Base-by-base conservation (phyloP, 2,888 invertebrate species). In the Lacanobia oleracea region DNA sequence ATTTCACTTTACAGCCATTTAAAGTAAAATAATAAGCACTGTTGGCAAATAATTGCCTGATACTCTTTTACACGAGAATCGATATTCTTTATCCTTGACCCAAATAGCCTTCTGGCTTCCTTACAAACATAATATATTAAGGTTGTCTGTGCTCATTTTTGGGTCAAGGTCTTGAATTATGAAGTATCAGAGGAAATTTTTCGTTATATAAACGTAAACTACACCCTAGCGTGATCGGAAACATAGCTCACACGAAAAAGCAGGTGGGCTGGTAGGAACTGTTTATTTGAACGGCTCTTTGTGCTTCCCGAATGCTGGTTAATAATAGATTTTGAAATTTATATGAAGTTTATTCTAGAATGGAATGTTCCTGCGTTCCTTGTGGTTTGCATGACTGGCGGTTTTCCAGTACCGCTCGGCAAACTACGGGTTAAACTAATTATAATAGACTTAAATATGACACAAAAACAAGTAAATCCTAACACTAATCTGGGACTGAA, bases 61-160 rank as follows among this genome's bases (percentile, higher is more conserved):
- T 73, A 80, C 37, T 48, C 21, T 80, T 67, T 50, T 62, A 50
- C 18, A 68, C 56, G 45, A 67, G 27, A 72, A 82, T 72, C 72
- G 68, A 77, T 81, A 60, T 60, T 50, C 27, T 60, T 40, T 60
- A 62, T 79, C 82, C 83, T 78, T 83, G 83, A 83, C 84, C 81
- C n/a, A 78, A 65, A 81, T 72, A 75, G 23, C 40, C 12, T 76
- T 66, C 61, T 73, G 67, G 68, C 71, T 60, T 74, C 76, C 76
- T 75, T 65, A 71, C 61, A 59, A 68, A 72, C 59, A 65, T 51
- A 51, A 75, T 51, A 65, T 75, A 60, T 72, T 70, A 68, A 66
- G 54, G 72, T 68, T 79, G 65, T 75, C 64, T 67, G 43, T 45
- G 59, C 67, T 40, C 54, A 60, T 37, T 64, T 66, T 75, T 73